Conservation (phyloP, 2,797 vertebrate genomes). For the Falco novaeseelandiae region DNA sequence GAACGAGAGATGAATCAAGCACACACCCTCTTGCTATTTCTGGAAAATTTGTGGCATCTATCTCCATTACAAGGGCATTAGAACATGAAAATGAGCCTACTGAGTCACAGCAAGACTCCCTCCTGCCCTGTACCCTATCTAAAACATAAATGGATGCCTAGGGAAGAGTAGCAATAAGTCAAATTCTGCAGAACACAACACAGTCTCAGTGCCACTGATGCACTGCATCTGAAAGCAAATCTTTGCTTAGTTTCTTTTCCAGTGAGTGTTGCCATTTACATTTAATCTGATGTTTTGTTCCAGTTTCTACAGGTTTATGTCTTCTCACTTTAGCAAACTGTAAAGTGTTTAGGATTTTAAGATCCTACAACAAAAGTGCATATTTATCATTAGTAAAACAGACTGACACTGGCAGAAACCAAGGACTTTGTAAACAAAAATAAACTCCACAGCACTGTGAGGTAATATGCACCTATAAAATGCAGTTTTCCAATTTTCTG, state of each 20-base stretch:
- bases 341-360: background rate
- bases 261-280: background rate
- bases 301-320: background rate
- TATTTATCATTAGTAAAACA: background rate
- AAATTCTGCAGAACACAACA: background rate
- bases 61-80: background rate
- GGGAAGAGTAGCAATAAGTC: background rate
- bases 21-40: background rate
- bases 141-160: background rate
- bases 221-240: background rate
- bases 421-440: background rate
- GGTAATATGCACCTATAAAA: background rate
- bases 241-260: background rate
- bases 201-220: background rate
- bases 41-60: background rate
- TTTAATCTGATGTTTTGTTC: background rate
- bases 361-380: background rate
- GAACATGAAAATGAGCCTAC: background rate
- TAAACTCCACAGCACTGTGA: background rate
- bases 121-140: background rate
- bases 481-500: background rate
- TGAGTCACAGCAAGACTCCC: background rate
- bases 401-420: background rate
- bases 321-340: background rate
- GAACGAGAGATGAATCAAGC: background rate